Percentiles rank a stretch among this genome's conserved stretches.
These are phyloP conservation scores for Cyprinodon diabolis DNA, from an alignment of 2,797 vertebrate genomes.

Conservation along the genomic window DNA sequence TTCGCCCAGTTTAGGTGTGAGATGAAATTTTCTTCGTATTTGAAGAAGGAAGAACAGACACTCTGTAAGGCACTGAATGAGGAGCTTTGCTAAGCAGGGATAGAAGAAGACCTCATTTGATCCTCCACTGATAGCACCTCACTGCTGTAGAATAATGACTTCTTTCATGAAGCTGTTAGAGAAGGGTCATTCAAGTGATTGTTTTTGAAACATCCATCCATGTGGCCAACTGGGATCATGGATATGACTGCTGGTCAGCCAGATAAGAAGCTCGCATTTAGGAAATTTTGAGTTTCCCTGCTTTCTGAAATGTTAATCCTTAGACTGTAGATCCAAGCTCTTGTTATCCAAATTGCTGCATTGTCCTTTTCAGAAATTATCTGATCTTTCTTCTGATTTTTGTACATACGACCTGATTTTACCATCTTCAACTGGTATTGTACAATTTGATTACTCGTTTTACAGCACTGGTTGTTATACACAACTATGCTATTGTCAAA, in stretches of 20 bases:
- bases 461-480: constrained; percentile 49
- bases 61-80: constrained; percentile 64
- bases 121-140: constrained; percentile 69
- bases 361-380: constrained; percentile 5
- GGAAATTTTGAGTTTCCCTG: constrained; percentile 33
- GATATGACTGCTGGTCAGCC: constrained; percentile 17
- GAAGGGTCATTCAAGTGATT: constrained; percentile 64
- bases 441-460: constrained; percentile 43
- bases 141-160: constrained; percentile 72
- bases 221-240: constrained; percentile 42
- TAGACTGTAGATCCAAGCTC: constrained; percentile 11
- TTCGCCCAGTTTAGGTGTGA: constrained; percentile 59
- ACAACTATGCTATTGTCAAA: constrained; percentile 50
- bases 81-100: constrained; percentile 68
- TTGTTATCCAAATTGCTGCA: background rate
- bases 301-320: constrained; percentile 32
- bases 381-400: constrained; percentile 4
- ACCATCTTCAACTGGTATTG: constrained; percentile 12
- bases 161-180: constrained; percentile 73
- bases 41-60: constrained; percentile 43
- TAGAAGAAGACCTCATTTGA: constrained; percentile 75
- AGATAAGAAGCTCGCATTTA: constrained; percentile 20
- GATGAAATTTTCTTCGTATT: constrained; percentile 46
- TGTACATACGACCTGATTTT: constrained; percentile 25
- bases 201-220: constrained; percentile 63